Conservation (phyloP, 1,140 invertebrate species). For the Bombyx mandarina region DNA sequence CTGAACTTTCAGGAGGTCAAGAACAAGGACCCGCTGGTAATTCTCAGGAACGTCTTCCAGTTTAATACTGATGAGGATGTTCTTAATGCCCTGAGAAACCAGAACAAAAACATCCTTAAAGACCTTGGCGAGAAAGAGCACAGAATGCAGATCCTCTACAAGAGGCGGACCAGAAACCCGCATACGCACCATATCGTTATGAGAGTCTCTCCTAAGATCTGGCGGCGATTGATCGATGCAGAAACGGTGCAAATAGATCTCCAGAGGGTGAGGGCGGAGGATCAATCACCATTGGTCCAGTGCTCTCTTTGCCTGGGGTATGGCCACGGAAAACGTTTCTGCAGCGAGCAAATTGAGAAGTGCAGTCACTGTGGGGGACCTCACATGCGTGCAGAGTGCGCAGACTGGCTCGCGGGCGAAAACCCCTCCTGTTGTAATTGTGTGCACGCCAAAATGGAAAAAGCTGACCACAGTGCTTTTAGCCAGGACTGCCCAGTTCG, state of each 20-base stretch:
- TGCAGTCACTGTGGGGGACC: neutral
- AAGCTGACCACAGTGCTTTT: neutral
- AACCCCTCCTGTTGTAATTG: neutral
- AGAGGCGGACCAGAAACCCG: slow-evolving; percentile 12
- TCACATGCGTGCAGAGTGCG: neutral
- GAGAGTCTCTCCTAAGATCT: slow-evolving; percentile 17
- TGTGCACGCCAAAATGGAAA: neutral
- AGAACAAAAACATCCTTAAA: neutral
- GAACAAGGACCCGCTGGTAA: slow-evolving; percentile 2
- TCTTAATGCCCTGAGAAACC: neutral
- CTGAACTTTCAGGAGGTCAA: neutral
- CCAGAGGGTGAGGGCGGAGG: slow-evolving; percentile 9
- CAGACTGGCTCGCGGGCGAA: too few species aligned
- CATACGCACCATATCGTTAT: slow-evolving; percentile 20
- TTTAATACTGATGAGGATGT: slow-evolving; percentile 2
- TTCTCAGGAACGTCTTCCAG: neutral
- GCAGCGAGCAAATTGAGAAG: too few species aligned
- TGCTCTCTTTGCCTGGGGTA: slow-evolving; percentile 20
- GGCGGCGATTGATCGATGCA: slow-evolving; percentile 8
- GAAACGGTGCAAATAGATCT: slow-evolving; percentile 18
- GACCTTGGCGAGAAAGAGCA: neutral
- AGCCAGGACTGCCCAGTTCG: neutral
- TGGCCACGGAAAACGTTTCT: too few species aligned
- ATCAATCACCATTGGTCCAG: slow-evolving; percentile 22
- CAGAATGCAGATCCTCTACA: neutral